Evolutionary conservation across 2,113 vertebrate species (phyloP).

Genomic region (Clarias macrocephalus): DNA sequence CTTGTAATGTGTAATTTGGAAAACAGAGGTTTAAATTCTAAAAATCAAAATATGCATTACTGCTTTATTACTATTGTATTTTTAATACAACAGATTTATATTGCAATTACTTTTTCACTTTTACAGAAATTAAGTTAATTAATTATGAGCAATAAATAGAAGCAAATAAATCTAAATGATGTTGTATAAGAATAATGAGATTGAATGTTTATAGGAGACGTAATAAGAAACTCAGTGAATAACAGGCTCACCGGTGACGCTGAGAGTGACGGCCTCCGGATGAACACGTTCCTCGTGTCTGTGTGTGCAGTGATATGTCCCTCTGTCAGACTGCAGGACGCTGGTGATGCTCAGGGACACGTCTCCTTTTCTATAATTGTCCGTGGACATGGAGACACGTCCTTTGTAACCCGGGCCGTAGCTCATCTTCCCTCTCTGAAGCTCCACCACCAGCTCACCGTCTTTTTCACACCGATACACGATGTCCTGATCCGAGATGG

Average conservation of each 20-base stretch:
- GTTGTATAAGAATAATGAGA: no score
- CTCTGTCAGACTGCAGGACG: background rate
- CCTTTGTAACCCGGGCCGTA: background rate
- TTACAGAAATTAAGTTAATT: no score
- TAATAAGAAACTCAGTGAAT: background rate
- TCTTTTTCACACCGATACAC: background rate
- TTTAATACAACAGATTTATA: no score
- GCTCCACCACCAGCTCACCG: background rate
- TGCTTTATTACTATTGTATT: no score
- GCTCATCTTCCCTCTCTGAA: background rate
- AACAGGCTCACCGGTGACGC: background rate
- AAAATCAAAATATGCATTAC: no score
- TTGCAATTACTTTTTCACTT: no score
- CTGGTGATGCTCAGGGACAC: background rate
- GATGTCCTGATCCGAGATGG: background rate
- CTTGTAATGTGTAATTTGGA: no score
- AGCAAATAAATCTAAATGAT: no score
- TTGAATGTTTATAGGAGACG: no score
- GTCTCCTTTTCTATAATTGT: background rate
- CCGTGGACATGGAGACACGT: background rate
- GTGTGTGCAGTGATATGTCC: background rate
- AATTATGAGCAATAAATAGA: no score
- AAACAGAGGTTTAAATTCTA: no score
- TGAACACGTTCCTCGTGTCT: background rate
- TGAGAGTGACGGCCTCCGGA: background rate